A percentile compares a stretch with the other conserved stretches of the same genome.
These are phyloP conservation scores for Sarotherodon lohbergeri DNA, from an alignment of 2,113 vertebrate genomes.

Conservation along the genomic window DNA sequence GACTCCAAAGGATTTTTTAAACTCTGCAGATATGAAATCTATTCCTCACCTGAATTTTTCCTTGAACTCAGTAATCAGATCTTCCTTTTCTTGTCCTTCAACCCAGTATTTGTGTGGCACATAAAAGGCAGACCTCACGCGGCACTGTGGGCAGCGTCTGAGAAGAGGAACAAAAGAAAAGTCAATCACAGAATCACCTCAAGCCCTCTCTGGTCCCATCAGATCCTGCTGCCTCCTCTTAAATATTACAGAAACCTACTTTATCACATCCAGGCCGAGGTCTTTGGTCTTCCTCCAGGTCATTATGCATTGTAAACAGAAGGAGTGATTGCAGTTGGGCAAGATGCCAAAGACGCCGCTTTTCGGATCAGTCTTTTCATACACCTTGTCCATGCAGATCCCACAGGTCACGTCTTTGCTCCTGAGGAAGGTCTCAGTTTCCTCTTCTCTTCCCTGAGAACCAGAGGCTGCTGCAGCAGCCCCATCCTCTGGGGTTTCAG, in stretches of 20 bases:
- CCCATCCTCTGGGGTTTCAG: neutral
- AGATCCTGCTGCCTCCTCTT: neutral
- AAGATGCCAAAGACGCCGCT: conserved; percentile 81
- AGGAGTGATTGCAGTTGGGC: conserved; percentile 82
- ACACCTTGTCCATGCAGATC: conserved; percentile 92
- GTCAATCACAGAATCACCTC: neutral
- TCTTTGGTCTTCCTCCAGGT: conserved; percentile 79
- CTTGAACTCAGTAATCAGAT: conserved; percentile 78
- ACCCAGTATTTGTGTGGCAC: conserved; percentile 87
- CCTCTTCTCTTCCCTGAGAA: neutral
- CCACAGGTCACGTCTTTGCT: conserved; percentile 80
- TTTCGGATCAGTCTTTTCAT: conserved; percentile 67
- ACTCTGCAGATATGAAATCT: neutral
- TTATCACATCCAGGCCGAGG: conserved; percentile 72
- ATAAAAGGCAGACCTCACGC: conserved; percentile 82
- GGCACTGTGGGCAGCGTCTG: conserved; percentile 86
- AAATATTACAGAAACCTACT: conserved; percentile 64
- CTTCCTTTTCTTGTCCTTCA: conserved; percentile 72
- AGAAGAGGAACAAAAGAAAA: neutral
- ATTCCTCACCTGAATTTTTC: conserved; percentile 73
- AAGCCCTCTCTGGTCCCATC: accelerated
- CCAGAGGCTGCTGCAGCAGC: conserved; percentile 14
- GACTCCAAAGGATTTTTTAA: accelerated
- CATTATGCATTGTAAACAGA: conserved; percentile 82
- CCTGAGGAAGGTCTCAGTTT: conserved; percentile 37